Conservation (phyloP, 2,113 vertebrate genomes). For the Empidonax traillii region DNA sequence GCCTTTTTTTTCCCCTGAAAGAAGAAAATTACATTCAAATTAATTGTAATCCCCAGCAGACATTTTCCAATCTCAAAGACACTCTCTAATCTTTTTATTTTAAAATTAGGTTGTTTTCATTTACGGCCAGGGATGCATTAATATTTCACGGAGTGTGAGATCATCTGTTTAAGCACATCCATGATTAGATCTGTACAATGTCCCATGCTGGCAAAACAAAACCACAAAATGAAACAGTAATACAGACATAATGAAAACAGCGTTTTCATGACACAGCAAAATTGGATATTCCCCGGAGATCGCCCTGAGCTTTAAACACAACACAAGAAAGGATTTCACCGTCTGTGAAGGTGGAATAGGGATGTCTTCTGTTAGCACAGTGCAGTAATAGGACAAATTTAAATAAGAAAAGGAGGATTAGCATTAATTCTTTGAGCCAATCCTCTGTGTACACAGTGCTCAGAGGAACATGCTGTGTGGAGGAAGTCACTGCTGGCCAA, state of each 20-base stretch:
- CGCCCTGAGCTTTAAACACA: constrained; percentile 11
- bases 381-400: background rate
- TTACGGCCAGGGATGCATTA: background rate
- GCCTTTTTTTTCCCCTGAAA: background rate
- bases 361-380: background rate
- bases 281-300: constrained; percentile 32
- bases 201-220: background rate
- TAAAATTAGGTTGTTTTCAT: constrained; percentile 20
- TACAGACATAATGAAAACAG: background rate
- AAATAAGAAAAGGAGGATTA: background rate
- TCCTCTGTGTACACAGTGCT: background rate
- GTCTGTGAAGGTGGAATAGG: background rate
- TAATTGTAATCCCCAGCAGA: background rate
- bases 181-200: background rate
- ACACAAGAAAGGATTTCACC: background rate
- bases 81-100: background rate
- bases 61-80: background rate
- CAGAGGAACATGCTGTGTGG: background rate
- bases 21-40: background rate
- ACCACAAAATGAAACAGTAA: background rate
- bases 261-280: background rate
- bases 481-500: background rate
- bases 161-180: background rate
- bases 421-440: background rate
- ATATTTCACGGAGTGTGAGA: constrained; percentile 3